These are phyloP conservation scores for Ailurus styani DNA, from an alignment of 2,113 vertebrate genomes.

Conservation along the genomic window DNA sequence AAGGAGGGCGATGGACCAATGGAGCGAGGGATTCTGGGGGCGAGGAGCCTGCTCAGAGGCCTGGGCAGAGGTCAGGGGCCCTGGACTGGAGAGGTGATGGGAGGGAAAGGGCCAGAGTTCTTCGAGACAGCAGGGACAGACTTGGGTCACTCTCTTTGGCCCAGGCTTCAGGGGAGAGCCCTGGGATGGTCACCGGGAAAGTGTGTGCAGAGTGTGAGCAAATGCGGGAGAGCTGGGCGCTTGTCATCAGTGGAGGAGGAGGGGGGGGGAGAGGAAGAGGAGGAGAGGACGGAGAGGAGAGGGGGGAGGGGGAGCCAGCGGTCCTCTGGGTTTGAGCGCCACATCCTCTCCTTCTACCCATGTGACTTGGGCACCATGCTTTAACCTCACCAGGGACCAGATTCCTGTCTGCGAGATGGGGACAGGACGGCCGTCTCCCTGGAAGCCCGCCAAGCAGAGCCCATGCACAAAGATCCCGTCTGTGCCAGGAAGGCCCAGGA, in stretches of 20 bases:
- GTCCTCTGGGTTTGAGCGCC: neutral
- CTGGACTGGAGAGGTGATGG: neutral
- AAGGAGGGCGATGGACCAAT: fast-evolving
- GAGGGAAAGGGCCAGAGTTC: neutral
- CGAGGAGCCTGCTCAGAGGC: neutral
- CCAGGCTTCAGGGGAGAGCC: neutral
- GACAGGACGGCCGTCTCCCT: fast-evolving
- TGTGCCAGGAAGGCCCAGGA: neutral
- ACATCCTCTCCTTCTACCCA: too few species aligned
- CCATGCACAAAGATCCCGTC: neutral
- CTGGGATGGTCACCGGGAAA: neutral
- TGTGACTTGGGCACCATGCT: neutral
- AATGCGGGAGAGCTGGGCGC: neutral
- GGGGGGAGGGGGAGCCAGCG: neutral
- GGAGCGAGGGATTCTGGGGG: neutral
- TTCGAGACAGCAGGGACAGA: neutral
- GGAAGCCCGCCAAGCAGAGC: too few species aligned
- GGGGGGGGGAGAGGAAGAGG: neutral
- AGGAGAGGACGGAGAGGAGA: fast-evolving
- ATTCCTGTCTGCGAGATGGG: neutral
- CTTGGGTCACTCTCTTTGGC: neutral
- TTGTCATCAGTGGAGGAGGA: neutral
- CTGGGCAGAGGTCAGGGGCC: neutral
- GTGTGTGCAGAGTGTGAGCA: neutral
- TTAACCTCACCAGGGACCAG: neutral